Conservation (phyloP, 2,113 vertebrate genomes). For the Leucosticte australis region DNA sequence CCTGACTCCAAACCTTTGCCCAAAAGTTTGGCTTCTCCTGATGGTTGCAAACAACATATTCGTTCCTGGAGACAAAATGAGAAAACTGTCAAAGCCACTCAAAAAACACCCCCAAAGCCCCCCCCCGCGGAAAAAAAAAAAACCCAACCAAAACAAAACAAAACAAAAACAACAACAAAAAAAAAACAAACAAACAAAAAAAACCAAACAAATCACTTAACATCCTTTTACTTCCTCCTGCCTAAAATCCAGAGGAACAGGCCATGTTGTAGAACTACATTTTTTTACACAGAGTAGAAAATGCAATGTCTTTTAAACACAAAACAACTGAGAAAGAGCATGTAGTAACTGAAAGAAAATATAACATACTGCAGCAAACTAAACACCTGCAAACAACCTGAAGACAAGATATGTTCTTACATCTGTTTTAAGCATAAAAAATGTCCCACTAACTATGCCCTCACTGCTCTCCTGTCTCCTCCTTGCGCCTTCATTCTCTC, state of each 20-base stretch:
- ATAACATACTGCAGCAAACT: neutral
- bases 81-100: neutral
- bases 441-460: neutral
- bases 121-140: too few relatives aligned
- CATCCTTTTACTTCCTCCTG: neutral
- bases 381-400: neutral
- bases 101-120: fast-evolving
- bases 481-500: neutral
- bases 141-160: too few relatives aligned
- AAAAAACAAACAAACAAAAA: too few relatives aligned
- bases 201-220: neutral
- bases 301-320: neutral
- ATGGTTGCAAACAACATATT: neutral
- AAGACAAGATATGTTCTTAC: fast-evolving
- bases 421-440: neutral
- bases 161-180: too few relatives aligned
- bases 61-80: neutral
- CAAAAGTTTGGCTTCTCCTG: neutral
- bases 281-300: neutral
- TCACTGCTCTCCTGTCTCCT: neutral
- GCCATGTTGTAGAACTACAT: neutral
- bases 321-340: neutral
- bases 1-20: neutral
- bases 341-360: neutral
- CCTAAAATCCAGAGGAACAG: fast-evolving